Conservation (phyloP, 2,888 invertebrate species). For the Patella caerulea region DNA sequence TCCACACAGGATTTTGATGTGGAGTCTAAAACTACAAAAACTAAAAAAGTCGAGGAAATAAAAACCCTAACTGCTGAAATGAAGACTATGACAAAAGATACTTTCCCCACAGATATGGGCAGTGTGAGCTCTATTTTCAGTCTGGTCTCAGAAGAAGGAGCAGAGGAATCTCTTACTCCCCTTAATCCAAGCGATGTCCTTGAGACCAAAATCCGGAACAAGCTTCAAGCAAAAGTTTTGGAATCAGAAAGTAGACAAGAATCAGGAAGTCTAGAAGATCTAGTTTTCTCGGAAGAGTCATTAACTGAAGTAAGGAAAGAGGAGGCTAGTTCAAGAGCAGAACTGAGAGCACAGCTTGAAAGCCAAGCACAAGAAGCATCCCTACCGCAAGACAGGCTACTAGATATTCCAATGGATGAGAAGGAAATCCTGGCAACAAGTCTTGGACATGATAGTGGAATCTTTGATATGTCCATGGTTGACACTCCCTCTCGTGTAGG, state of each 20-base stretch:
- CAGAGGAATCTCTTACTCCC: neutral
- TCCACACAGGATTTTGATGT: neutral
- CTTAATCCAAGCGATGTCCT: neutral
- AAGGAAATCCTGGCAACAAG: conserved; percentile 24
- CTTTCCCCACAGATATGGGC: neutral
- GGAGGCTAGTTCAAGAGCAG: conserved; percentile 8
- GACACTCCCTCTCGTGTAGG: conserved; percentile 17
- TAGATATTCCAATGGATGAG: neutral
- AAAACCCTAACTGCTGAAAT: neutral
- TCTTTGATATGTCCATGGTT: conserved; percentile 28
- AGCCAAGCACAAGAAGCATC: neutral
- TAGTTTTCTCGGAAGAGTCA: neutral
- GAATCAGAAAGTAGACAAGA: neutral
- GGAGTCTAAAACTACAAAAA: neutral
- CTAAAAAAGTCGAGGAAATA: neutral
- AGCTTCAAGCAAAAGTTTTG: neutral
- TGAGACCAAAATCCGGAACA: neutral
- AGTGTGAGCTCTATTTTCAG: conserved; percentile 3
- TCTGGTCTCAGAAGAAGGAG: neutral
- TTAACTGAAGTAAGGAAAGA: neutral
- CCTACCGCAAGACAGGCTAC: neutral
- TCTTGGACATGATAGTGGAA: conserved; percentile 30
- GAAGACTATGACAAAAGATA: conserved; percentile 1
- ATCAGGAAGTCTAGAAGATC: neutral
- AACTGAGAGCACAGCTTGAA: conserved; percentile 5